phyloP scores from a whole-genome alignment of 2,797 vertebrate species.

The Parauchenoglanis punctatus region DNA sequence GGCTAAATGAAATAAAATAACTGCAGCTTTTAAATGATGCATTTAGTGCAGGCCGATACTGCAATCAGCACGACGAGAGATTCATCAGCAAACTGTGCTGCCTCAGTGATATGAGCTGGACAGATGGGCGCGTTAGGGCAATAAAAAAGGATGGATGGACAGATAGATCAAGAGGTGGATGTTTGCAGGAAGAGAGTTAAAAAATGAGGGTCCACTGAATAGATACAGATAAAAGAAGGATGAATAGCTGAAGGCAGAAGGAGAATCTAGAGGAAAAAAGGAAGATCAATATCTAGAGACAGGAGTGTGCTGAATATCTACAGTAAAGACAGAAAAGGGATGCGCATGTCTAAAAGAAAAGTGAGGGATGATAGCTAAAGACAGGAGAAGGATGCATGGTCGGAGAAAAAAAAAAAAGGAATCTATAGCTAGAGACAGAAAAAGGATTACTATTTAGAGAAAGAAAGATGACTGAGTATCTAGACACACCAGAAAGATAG shows the following conservation, averaged over 20 bases:
- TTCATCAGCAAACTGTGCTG: slow-evolving; percentile 16
- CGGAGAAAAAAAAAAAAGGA: background rate
- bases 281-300: background rate
- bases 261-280: background rate
- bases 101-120: slow-evolving; percentile 26
- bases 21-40: slow-evolving; percentile 6
- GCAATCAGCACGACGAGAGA: slow-evolving; percentile 47
- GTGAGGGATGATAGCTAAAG: background rate
- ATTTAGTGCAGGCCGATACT: slow-evolving; percentile 12
- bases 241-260: background rate
- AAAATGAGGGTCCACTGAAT: background rate
- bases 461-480: background rate
- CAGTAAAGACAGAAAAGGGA: slow-evolving; percentile 9
- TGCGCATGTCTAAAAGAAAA: background rate
- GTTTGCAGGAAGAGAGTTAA: background rate
- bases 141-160: slow-evolving; percentile 21
- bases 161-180: slow-evolving; percentile 7
- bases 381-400: background rate
- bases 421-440: background rate
- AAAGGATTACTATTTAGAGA: background rate
- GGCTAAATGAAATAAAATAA: slow-evolving; percentile 20
- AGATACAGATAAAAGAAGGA: background rate
- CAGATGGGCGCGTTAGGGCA: background rate
- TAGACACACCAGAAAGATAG: no score
- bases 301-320: background rate